Evolutionary conservation across 2,888 invertebrate genomes (phyloP), one percentile per base, ranked within the genome.

Genomic region (Chrysodeixis includens): DNA sequence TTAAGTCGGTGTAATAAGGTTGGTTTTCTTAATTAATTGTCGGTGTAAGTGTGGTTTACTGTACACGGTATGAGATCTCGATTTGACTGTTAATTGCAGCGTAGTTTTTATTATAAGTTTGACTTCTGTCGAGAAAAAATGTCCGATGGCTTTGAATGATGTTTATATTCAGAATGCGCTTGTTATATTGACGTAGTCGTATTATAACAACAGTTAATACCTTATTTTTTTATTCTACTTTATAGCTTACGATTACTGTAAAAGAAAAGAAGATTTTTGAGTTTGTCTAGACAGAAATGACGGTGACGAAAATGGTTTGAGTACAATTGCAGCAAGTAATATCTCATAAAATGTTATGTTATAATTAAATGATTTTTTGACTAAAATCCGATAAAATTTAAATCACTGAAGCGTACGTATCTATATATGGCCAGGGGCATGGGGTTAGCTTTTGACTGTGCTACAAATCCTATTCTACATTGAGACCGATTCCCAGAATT

Each of bases 201-300:
- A 6, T 0, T 3, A 44, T 46, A 64, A 71, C 60, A 76, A 60
- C 59, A 68, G 59, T 59, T 53, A 66, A 61, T 63, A 75, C 66
- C 57, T 72, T 52, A 30, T 49, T 20, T 40, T 68, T 72, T 73
- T 73, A 69, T 60, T 0, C 26, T 8, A 14, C 7, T 58, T 74
- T 62, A 66, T 56, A 56, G 61, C 66, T 9, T 30, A 59, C 30
- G 46, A 32, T 70, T 70, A 56, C 22, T 40, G 56, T 71, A 68
- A 62, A 75, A 71, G n/a, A n/a, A n/a, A n/a, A n/a, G n/a, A 74
- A 63, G 20, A 16, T 51, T 59, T 71, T 75, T 76, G 58, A 76
- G 57, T 71, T 12, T 30, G 71, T 76, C 74, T 76, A 74, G 76
- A 76, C 71, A 12, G 54, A 73, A 76, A 68, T 71, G 72, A 64